Conservation (phyloP, 2,888 invertebrate species). For the Athetis lepigone region DNA sequence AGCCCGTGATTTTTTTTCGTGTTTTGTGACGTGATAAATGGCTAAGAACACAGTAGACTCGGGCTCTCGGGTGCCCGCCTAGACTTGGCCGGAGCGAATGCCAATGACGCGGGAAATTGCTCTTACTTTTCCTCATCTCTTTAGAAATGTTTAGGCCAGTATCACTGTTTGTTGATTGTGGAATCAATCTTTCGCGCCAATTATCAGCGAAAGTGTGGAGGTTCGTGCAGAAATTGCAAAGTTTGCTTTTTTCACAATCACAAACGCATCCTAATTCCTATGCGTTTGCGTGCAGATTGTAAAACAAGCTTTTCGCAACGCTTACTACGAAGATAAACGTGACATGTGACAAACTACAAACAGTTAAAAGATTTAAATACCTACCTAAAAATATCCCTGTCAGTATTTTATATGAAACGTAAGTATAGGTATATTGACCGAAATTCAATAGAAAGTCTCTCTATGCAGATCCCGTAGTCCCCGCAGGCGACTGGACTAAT, state of each 20-base stretch:
- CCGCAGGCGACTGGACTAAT: conserved; percentile 8
- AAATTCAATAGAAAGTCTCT: neutral
- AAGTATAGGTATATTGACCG: neutral
- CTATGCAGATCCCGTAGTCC: conserved; percentile 2
- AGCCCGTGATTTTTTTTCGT: conserved; percentile 79
- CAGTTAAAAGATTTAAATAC: too few species aligned
- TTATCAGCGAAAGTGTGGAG: conserved; percentile 14
- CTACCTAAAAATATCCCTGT: neutral
- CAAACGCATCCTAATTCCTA: too few species aligned
- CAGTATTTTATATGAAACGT: neutral
- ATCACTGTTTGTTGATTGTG: conserved; percentile 52
- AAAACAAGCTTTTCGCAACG: too few species aligned
- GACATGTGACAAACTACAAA: too few species aligned
- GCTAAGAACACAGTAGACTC: conserved; percentile 67
- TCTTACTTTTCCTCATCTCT: conserved; percentile 77
- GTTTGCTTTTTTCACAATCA: too few species aligned
- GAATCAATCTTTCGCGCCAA: conserved; percentile 27
- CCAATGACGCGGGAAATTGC: conserved; percentile 85
- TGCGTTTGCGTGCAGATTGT: too few species aligned
- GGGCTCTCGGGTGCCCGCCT: conserved; percentile 61
- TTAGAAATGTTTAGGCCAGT: conserved; percentile 69
- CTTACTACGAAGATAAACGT: too few species aligned
- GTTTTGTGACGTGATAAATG: conserved; percentile 86
- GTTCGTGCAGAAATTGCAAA: conserved; percentile 5
- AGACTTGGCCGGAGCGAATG: conserved; percentile 76